phyloP scores from a whole-genome alignment of 2,113 vertebrate species.

The Ceyx melanurus region DNA sequence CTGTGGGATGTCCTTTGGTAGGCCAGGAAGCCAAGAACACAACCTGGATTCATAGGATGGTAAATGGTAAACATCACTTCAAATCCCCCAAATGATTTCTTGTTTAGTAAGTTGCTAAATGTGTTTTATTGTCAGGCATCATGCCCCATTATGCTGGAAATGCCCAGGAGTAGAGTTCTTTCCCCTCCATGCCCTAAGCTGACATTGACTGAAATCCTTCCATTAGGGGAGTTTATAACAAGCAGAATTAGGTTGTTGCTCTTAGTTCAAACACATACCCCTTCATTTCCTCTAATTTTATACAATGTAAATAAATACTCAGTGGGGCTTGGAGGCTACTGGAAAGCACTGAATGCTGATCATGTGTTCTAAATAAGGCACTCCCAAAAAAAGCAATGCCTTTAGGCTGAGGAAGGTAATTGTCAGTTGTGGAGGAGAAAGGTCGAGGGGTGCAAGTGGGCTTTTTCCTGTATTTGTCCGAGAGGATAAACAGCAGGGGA shows the following conservation, averaged over 20 bases:
- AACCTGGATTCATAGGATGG: neutral
- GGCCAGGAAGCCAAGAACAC: neutral
- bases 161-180: conserved; percentile 55
- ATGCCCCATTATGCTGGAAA: conserved; percentile 60
- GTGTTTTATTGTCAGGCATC: conserved; percentile 67
- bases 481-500: conserved; percentile 74
- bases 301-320: conserved; percentile 82
- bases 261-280: conserved; percentile 72
- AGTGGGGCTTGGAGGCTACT: conserved; percentile 73
- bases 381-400: conserved; percentile 77
- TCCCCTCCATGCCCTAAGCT: conserved; percentile 12
- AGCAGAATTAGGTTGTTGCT: conserved; percentile 63
- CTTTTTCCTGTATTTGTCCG: conserved; percentile 81
- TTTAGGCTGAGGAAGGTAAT: conserved; percentile 77
- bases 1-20: neutral
- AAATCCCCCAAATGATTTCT: neutral
- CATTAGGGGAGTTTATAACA: conserved; percentile 55
- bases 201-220: conserved; percentile 75
- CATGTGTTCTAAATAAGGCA: conserved; percentile 79
- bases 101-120: conserved; percentile 54
- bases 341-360: conserved; percentile 71
- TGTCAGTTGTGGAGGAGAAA: conserved; percentile 69
- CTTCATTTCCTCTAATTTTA: conserved; percentile 81
- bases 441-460: conserved; percentile 80
- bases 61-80: neutral